These are phyloP conservation scores for Alca torda DNA, from an alignment of 2,797 vertebrate species.

Conservation along the genomic window DNA sequence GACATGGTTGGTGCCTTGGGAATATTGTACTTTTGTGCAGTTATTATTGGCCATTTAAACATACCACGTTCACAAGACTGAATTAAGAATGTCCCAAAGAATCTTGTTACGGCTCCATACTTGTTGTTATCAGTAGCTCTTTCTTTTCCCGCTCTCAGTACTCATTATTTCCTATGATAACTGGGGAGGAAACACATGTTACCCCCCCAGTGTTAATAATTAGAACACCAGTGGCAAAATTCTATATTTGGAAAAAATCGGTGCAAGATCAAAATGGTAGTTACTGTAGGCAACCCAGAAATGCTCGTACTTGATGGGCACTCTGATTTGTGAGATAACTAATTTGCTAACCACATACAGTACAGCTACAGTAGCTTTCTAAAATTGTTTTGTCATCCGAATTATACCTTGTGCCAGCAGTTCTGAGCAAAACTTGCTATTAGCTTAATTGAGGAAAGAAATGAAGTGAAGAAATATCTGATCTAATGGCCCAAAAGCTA, in stretches of 20 bases:
- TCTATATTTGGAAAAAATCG: not conserved
- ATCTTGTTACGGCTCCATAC: not conserved
- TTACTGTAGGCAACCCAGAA: not conserved
- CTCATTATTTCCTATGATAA: not conserved
- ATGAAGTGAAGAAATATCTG: not conserved
- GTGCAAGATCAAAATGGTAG: not conserved
- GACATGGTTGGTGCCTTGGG: not conserved
- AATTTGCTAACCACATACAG: not conserved
- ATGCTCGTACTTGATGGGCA: not conserved
- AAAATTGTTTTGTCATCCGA: constrained; percentile 48
- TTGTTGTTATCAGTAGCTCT: not conserved
- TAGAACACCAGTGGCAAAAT: not conserved
- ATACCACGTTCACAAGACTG: not conserved
- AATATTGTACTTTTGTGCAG: not conserved
- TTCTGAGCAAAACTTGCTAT: constrained; percentile 53
- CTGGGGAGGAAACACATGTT: not conserved
- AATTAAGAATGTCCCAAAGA: not conserved
- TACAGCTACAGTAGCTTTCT: not conserved
- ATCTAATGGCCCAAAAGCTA: not conserved
- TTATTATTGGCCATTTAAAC: not conserved
- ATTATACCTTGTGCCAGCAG: constrained; percentile 19
- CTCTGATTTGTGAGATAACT: not conserved
- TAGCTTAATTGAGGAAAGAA: constrained; percentile 46
- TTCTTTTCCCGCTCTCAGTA: not conserved
- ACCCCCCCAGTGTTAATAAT: not conserved